Evolutionary conservation across 2,888 invertebrate genomes (phyloP).

Genomic region (Sepioteuthis lessoniana): DNA sequence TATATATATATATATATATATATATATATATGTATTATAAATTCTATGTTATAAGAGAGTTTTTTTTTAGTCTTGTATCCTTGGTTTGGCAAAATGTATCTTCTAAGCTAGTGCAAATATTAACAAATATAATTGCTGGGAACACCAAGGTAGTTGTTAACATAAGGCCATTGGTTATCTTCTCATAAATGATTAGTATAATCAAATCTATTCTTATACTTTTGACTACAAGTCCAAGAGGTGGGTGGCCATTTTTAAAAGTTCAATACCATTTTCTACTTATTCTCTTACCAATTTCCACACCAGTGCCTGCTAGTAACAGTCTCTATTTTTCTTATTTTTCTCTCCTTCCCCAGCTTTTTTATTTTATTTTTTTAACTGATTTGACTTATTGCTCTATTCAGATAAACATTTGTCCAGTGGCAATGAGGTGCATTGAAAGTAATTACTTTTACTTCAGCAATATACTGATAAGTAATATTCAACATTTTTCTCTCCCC

Average conservation of each 20-base stretch:
- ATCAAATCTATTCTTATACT: no score
- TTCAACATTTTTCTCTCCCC: not conserved
- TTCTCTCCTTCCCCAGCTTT: not conserved
- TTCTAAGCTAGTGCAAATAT: no score
- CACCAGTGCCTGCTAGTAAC: no score
- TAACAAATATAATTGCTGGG: no score
- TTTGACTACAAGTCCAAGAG: no score
- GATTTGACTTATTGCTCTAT: not conserved
- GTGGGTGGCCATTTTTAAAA: no score
- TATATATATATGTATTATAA: not conserved
- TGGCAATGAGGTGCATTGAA: not conserved
- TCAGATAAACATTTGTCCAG: not conserved
- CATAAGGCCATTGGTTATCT: no score
- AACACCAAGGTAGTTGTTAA: no score
- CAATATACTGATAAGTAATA: constrained; percentile 12
- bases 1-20: not conserved
- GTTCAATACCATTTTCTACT: no score
- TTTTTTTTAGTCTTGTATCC: not conserved
- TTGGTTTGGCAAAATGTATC: no score
- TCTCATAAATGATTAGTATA: no score
- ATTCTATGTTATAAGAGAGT: not conserved
- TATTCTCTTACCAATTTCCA: no score
- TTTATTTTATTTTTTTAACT: not conserved
- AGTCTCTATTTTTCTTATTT: not conserved
- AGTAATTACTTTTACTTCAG: not conserved